Percentiles rank a stretch among this genome's conserved stretches.
These are phyloP conservation scores for Pseudotriccus pelzelni DNA, from an alignment of 2,797 vertebrate species.

Conservation along the genomic window DNA sequence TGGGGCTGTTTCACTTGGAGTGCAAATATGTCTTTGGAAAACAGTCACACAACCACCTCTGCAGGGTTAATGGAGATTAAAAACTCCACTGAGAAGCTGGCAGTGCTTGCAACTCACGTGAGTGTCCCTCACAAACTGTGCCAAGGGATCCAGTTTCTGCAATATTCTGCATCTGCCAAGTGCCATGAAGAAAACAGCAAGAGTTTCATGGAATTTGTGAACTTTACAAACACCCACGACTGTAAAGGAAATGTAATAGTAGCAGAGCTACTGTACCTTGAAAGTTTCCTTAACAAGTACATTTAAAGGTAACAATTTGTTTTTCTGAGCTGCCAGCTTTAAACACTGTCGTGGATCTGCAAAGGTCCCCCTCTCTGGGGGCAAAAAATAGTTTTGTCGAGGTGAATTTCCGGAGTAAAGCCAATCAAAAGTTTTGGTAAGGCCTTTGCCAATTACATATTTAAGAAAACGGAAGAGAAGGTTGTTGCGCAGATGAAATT, in stretches of 20 bases:
- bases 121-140: slow-evolving; percentile 21
- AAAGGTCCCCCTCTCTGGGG: too few relatives aligned
- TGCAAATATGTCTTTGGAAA: neutral
- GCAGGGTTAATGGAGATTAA: slow-evolving; percentile 39
- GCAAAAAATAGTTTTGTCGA: too few relatives aligned
- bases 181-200: slow-evolving; percentile 34
- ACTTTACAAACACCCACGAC: neutral
- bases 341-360: neutral
- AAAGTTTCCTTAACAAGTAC: neutral
- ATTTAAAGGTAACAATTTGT: neutral
- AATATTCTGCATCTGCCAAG: slow-evolving; percentile 27
- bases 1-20: too few relatives aligned
- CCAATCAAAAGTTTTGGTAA: too few relatives aligned
- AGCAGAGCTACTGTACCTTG: neutral
- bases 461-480: too few relatives aligned
- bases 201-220: neutral
- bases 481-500: too few relatives aligned
- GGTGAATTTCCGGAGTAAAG: too few relatives aligned
- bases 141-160: slow-evolving; percentile 57
- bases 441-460: too few relatives aligned
- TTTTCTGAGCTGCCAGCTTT: neutral
- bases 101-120: slow-evolving; percentile 32
- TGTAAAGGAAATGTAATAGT: neutral
- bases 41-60: neutral
- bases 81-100: slow-evolving; percentile 42